Conservation (phyloP, 2,888 invertebrate species). For the Thera obeliscata region DNA sequence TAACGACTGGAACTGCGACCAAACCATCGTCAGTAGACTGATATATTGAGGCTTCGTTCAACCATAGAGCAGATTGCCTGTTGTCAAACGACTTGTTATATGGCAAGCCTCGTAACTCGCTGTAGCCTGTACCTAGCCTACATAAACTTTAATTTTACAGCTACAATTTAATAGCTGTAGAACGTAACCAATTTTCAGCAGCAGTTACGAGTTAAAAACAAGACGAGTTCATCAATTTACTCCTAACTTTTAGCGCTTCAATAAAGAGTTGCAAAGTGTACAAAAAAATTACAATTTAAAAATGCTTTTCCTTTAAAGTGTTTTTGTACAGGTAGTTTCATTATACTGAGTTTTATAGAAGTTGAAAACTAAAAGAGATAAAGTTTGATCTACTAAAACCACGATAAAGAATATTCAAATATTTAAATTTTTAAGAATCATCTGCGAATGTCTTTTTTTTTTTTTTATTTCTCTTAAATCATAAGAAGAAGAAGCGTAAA, state of each 20-base stretch:
- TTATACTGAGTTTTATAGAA: neutral
- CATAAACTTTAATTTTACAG: conserved; percentile 20
- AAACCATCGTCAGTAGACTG: no score
- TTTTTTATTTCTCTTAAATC: no score
- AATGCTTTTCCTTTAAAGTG: neutral
- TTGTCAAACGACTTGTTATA: conserved; percentile 25
- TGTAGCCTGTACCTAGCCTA: conserved; percentile 11
- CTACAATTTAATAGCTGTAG: conserved; percentile 12
- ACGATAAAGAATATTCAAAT: neutral
- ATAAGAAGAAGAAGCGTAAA: no score
- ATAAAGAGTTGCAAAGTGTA: conserved; percentile 6
- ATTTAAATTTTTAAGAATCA: no score
- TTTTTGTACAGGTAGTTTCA: neutral
- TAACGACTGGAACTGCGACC: no score
- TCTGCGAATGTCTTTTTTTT: no score
- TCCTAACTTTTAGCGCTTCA: conserved; percentile 8
- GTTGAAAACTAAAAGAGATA: no score
- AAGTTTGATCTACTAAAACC: no score
- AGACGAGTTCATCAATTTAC: conserved; percentile 15
- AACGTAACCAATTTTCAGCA: conserved; percentile 6
- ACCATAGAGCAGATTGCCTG: conserved; percentile 19
- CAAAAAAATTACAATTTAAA: neutral
- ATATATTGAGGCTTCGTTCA: neutral
- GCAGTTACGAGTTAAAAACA: conserved; percentile 11
- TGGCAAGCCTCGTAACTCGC: conserved; percentile 14